A percentile compares a stretch with the other conserved stretches of the same genome.
Evolutionary conservation across 1,140 invertebrate genomes (phyloP).

Genomic region (Drosophila novamexicana): DNA sequence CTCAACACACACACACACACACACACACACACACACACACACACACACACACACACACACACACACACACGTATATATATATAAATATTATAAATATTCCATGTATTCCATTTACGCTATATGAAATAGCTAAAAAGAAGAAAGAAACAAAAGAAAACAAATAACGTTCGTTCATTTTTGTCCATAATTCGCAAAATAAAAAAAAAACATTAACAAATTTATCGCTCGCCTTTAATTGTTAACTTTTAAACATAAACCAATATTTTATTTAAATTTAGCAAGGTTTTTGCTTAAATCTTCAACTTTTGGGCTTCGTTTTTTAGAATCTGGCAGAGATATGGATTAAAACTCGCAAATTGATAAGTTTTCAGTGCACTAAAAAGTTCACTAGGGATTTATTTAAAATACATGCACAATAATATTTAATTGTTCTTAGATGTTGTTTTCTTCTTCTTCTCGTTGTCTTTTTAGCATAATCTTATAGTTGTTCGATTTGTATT

Average conservation of each 20-base stretch:
- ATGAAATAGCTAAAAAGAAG: constrained; percentile 15
- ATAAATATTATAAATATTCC: constrained; percentile 13
- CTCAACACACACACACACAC: background rate
- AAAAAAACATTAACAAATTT: background rate
- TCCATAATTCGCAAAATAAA: constrained; percentile 12
- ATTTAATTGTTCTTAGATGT: constrained; percentile 48
- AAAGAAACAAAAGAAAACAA: background rate
- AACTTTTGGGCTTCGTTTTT: too few relatives aligned
- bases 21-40: background rate
- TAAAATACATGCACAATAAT: constrained; percentile 77
- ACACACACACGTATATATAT: too few relatives aligned
- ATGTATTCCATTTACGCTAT: constrained; percentile 27
- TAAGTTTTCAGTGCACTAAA: constrained; percentile 27
- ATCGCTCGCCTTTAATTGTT: too few relatives aligned
- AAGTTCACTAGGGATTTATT: constrained; percentile 67
- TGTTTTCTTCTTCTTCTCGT: background rate
- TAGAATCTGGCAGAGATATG: background rate
- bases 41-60: background rate
- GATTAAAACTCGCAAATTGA: background rate
- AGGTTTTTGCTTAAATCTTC: too few relatives aligned
- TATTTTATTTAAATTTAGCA: too few relatives aligned
- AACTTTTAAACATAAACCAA: too few relatives aligned
- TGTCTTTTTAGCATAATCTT: constrained; percentile 12
- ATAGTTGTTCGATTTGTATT: constrained; percentile 41
- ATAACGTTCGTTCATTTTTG: constrained; percentile 12